These are phyloP conservation scores for Pandemis heparana DNA, from an alignment of 2,888 invertebrate genomes.

Conservation along the genomic window DNA sequence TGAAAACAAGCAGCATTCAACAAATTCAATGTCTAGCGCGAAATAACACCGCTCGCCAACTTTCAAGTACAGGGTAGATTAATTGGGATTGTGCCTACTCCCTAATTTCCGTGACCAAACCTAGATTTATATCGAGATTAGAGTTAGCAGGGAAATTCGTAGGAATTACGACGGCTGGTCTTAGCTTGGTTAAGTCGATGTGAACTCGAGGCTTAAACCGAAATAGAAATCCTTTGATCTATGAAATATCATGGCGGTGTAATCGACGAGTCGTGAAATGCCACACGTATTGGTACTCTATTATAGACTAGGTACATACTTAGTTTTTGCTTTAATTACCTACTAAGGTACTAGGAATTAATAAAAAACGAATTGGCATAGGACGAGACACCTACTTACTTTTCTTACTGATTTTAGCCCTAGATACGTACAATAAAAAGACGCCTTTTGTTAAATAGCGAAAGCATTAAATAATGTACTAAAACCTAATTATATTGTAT, in stretches of 20 bases:
- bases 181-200: conserved; percentile 63
- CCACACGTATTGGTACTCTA: conserved; percentile 28
- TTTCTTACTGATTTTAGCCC: no score
- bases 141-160: conserved; percentile 64
- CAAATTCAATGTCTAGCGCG: neutral
- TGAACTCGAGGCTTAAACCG: conserved; percentile 59
- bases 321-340: conserved; percentile 6
- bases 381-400: neutral
- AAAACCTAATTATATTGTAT: no score
- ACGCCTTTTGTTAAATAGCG: no score
- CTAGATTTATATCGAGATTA: conserved; percentile 51
- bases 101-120: conserved; percentile 54
- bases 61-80: conserved; percentile 36
- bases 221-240: conserved; percentile 74
- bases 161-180: conserved; percentile 65
- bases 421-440: no score
- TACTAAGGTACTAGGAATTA: neutral
- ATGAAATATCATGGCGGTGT: conserved; percentile 56
- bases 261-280: conserved; percentile 57
- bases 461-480: no score
- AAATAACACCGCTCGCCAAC: conserved; percentile 3
- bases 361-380: neutral
- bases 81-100: conserved; percentile 49
- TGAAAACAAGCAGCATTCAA: conserved; percentile 2
- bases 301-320: neutral